phyloP scores from a whole-genome alignment of 2,113 vertebrate genomes.

The Lutjanus erythropterus region DNA sequence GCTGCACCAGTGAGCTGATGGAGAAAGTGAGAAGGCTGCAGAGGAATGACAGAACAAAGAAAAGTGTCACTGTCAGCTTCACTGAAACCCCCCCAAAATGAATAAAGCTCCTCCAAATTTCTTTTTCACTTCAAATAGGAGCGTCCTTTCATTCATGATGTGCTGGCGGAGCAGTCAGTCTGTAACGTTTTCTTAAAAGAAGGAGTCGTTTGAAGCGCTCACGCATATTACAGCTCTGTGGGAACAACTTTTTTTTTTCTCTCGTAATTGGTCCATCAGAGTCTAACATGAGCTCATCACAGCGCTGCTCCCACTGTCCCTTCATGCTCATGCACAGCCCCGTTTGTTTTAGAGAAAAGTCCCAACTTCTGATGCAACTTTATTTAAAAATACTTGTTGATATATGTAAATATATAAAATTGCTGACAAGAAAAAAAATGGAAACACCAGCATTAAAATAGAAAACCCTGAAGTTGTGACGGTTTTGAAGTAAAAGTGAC shows the following conservation, averaged over 20 bases:
- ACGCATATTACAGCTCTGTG: background rate
- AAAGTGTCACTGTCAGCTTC: conserved; percentile 35
- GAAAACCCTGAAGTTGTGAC: no score
- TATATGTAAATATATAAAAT: no score
- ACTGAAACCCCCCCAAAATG: conserved; percentile 27
- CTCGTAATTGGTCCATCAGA: conserved; percentile 13
- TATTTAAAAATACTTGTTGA: no score
- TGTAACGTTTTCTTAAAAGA: no score
- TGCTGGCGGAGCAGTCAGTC: conserved; percentile 3
- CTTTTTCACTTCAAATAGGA: conserved; percentile 26
- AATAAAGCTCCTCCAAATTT: conserved; percentile 34
- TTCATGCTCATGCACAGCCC: no score
- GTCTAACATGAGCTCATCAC: background rate
- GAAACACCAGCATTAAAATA: no score
- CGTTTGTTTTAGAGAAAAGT: no score
- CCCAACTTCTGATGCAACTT: no score
- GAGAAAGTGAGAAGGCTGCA: conserved; percentile 20
- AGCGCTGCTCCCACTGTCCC: no score
- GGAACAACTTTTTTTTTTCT: background rate
- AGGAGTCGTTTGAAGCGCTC: background rate
- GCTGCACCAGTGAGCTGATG: conserved; percentile 56
- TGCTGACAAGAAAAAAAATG: no score
- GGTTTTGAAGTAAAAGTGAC: no score
- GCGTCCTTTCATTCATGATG: conserved; percentile 1
- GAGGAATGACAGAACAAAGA: conserved; percentile 47